These are phyloP conservation scores for Cremastinae sp. DNA, from an alignment of 2,888 invertebrate species.

Conservation along the genomic window DNA sequence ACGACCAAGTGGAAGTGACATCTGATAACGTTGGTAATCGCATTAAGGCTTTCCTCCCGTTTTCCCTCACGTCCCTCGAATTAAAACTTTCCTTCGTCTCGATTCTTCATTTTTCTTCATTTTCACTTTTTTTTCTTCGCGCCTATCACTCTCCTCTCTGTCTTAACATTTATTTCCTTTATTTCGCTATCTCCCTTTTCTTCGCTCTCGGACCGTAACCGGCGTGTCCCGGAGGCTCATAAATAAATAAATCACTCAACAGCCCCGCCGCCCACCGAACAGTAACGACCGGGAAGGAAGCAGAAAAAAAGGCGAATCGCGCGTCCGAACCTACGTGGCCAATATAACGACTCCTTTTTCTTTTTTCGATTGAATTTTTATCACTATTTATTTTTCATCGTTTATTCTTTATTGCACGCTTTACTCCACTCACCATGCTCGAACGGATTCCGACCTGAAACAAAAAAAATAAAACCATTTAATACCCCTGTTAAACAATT, in stretches of 20 bases:
- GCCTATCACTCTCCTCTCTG: not conserved
- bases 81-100: slow-evolving; percentile 63
- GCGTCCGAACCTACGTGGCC: slow-evolving; percentile 26
- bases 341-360: slow-evolving; percentile 34
- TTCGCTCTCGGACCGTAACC: too few species aligned
- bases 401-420: not conserved
- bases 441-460: slow-evolving; percentile 78
- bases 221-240: slow-evolving; percentile 48
- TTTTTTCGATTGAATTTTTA: slow-evolving; percentile 6
- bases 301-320: slow-evolving; percentile 15
- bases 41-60: slow-evolving; percentile 66
- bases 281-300: slow-evolving; percentile 36
- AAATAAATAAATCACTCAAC: slow-evolving; percentile 61
- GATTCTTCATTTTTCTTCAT: slow-evolving; percentile 48
- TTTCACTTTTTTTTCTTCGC: slow-evolving; percentile 18
- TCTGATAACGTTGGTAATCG: slow-evolving; percentile 79
- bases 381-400: slow-evolving; percentile 12
- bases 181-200: too few species aligned
- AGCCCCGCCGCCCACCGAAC: slow-evolving; percentile 51
- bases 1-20: slow-evolving; percentile 75
- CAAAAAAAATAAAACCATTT: slow-evolving; percentile 11
- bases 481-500: not conserved
- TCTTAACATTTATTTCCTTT: not conserved
- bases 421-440: slow-evolving; percentile 78
- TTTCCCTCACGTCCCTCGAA: slow-evolving; percentile 49